Evolutionary conservation across 2,113 vertebrate genomes (phyloP).

Genomic region (Clarias macrocephalus): DNA sequence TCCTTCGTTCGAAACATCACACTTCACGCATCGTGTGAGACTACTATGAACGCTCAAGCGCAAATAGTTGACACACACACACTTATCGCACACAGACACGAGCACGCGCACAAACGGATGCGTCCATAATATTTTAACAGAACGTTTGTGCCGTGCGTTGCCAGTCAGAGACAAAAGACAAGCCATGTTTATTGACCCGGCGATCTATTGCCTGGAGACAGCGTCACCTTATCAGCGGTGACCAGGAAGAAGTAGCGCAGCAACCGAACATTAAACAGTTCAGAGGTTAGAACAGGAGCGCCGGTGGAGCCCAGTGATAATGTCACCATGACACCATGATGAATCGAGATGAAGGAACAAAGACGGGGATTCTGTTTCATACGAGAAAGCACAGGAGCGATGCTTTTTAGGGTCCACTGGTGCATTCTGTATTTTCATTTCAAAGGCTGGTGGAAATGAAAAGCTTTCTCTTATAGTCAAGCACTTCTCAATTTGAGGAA

Average conservation of each 20-base stretch:
- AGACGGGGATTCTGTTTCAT: neutral
- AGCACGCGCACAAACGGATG: neutral
- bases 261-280: conserved; percentile 19
- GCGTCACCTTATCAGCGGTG: conserved; percentile 40
- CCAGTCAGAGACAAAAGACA: conserved; percentile 32
- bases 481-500: neutral
- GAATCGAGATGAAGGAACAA: neutral
- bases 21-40: neutral
- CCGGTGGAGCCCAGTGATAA: conserved; percentile 22
- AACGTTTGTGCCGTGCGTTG: neutral
- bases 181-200: conserved; percentile 17
- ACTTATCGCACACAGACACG: conserved; percentile 6
- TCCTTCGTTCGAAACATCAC: neutral
- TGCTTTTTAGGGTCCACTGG: neutral
- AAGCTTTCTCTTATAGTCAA: neutral
- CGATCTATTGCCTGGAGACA: neutral
- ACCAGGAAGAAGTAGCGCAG: conserved; percentile 37
- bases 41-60: neutral
- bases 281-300: conserved; percentile 6
- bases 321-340: conserved; percentile 13
- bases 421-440: conserved; percentile 2
- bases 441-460: neutral
- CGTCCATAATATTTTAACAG: conserved; percentile 2
- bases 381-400: neutral
- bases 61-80: neutral